These are phyloP conservation scores for Cyprinella venusta DNA, from an alignment of 2,797 vertebrate genomes.

Conservation along the genomic window DNA sequence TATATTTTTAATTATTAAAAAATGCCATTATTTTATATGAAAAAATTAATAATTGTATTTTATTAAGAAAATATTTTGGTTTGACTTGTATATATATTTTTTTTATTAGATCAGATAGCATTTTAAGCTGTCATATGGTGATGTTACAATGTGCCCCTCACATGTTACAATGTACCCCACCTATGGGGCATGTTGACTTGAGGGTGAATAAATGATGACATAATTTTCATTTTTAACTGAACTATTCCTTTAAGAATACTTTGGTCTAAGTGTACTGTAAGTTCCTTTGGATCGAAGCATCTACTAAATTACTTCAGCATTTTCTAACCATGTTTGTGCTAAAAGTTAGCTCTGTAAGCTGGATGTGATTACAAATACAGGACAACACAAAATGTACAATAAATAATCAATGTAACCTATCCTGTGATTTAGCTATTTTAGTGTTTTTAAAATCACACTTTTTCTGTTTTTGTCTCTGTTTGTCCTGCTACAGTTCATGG, in stretches of 20 bases:
- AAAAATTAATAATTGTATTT: too few species aligned
- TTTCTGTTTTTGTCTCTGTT: constrained; percentile 17
- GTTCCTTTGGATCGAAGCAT: neutral
- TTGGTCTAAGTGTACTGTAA: neutral
- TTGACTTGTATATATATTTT: too few species aligned
- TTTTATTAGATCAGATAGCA: too few species aligned
- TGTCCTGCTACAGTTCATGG: constrained; percentile 86
- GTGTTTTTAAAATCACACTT: neutral
- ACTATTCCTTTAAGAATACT: neutral
- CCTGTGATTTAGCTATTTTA: neutral
- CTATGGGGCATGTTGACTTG: too few species aligned
- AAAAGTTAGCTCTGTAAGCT: neutral
- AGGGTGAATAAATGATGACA: too few species aligned
- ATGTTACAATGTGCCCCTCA: too few species aligned
- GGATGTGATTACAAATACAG: neutral
- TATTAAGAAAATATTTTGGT: too few species aligned
- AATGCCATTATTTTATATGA: too few species aligned
- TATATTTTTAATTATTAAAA: too few species aligned
- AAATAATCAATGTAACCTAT: neutral
- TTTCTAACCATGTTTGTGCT: neutral
- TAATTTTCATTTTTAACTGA: too few species aligned
- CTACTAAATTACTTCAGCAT: neutral
- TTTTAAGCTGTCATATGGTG: too few species aligned
- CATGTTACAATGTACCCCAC: too few species aligned
- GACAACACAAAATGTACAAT: neutral